phyloP scores from a whole-genome alignment of 1,140 invertebrate species.

The Papilio aristodemus region DNA sequence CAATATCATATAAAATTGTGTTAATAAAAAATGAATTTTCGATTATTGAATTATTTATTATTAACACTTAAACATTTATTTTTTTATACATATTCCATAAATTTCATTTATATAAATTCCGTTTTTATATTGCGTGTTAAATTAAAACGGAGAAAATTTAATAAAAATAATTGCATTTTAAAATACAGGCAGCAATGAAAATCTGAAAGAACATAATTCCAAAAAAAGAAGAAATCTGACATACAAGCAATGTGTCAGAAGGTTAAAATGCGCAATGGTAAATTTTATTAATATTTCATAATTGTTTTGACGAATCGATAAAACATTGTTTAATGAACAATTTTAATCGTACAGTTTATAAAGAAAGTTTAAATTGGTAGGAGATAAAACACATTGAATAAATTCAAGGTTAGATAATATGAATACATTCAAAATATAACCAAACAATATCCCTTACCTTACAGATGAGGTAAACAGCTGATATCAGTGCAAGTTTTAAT shows the following conservation, averaged over 20 bases:
- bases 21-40: no score
- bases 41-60: no score
- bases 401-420: conserved; percentile 51
- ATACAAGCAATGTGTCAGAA: conserved; percentile 1
- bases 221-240: conserved; percentile 6
- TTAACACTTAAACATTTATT: no score
- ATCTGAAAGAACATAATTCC: not conserved
- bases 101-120: no score
- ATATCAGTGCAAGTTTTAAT: conserved; percentile 56
- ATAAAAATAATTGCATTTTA: not conserved
- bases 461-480: conserved; percentile 60
- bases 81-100: no score
- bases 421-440: conserved; percentile 40
- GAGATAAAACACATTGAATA: conserved; percentile 40
- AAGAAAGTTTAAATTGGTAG: conserved; percentile 30
- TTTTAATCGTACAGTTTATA: conserved; percentile 28
- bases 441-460: conserved; percentile 64
- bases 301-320: conserved; percentile 19
- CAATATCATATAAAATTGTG: no score
- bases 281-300: not conserved
- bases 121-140: not conserved
- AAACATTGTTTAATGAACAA: conserved; percentile 31
- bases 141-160: no score
- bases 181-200: not conserved
- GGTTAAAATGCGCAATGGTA: not conserved